phyloP scores from a whole-genome alignment of 2,113 vertebrate species.

The Hyaena hyaena region DNA sequence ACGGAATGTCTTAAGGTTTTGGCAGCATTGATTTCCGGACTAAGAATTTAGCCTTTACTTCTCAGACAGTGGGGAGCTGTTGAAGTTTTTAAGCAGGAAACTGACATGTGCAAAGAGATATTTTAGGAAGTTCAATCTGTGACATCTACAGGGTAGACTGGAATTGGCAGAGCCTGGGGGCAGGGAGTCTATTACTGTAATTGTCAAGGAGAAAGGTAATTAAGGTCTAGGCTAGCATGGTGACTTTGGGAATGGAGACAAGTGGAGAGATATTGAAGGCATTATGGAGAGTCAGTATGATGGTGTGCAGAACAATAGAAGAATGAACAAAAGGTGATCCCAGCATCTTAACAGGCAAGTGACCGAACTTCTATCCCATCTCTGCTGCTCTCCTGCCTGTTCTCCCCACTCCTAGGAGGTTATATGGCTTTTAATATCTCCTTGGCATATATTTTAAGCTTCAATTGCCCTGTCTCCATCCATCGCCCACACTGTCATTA shows the following conservation, averaged over 20 bases:
- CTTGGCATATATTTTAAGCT: constrained; percentile 72
- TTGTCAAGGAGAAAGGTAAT: constrained; percentile 69
- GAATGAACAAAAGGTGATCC: not conserved
- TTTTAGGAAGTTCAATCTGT: constrained; percentile 65
- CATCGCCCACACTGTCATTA: constrained; percentile 72
- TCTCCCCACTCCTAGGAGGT: not conserved
- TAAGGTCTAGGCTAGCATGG: not conserved
- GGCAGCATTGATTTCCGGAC: not conserved
- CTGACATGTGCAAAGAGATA: constrained; percentile 63
- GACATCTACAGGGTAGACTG: constrained; percentile 56
- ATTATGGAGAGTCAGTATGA: not conserved
- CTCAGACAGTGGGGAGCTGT: not conserved
- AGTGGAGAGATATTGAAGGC: not conserved
- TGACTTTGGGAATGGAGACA: constrained; percentile 13
- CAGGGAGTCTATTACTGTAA: constrained; percentile 55
- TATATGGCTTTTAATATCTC: constrained; percentile 61
- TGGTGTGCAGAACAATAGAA: not conserved
- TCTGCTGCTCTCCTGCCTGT: not conserved
- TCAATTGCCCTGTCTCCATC: constrained; percentile 69
- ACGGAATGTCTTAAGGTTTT: not conserved
- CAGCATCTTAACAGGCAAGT: not conserved
- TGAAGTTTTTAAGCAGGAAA: constrained; percentile 56
- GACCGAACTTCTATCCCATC: not conserved
- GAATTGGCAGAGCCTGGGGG: constrained; percentile 48
- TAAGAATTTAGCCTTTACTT: constrained; percentile 46